Conservation (phyloP, 2,113 vertebrate genomes). For the Sebastes fasciatus region DNA sequence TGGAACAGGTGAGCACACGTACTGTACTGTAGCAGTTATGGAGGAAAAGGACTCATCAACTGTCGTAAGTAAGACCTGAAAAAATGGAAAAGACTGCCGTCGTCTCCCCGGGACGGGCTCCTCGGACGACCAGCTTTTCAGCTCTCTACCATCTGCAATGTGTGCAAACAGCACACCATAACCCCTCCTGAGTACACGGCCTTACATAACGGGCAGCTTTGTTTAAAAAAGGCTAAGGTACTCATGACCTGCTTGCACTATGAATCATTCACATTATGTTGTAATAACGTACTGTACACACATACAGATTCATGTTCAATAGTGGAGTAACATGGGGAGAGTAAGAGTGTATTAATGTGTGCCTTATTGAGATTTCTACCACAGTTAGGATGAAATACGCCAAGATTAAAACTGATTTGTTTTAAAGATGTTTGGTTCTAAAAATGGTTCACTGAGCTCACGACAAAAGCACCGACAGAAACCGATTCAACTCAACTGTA, state of each 20-base stretch:
- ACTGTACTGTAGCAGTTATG: slow-evolving; percentile 8
- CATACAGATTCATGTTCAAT: slow-evolving; percentile 24
- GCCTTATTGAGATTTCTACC: slow-evolving; percentile 77
- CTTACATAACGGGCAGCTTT: slow-evolving; percentile 55
- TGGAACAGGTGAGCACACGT: slow-evolving; percentile 1
- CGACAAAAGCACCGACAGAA: not conserved
- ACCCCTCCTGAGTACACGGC: slow-evolving; percentile 47
- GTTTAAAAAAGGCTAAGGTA: slow-evolving; percentile 43
- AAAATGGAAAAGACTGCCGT: slow-evolving; percentile 6
- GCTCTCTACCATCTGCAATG: slow-evolving; percentile 57
- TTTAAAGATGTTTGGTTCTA: slow-evolving; percentile 19
- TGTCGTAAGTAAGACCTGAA: slow-evolving; percentile 18
- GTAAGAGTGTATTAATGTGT: slow-evolving; percentile 52
- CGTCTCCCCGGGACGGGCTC: not conserved
- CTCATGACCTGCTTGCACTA: slow-evolving; percentile 52
- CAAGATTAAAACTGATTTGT: slow-evolving; percentile 42
- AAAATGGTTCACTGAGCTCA: slow-evolving; percentile 19
- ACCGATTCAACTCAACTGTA: not conserved
- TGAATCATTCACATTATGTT: slow-evolving; percentile 43
- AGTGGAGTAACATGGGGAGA: slow-evolving; percentile 9
- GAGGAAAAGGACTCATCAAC: slow-evolving; percentile 27
- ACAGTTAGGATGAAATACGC: slow-evolving; percentile 43
- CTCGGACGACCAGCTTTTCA: slow-evolving; percentile 47
- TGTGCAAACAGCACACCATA: slow-evolving; percentile 39
- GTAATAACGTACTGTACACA: slow-evolving; percentile 46